Percentiles rank a stretch among this genome's conserved stretches.
Evolutionary conservation across 2,113 vertebrate species (phyloP).

Genomic region (Bothrops jararaca): DNA sequence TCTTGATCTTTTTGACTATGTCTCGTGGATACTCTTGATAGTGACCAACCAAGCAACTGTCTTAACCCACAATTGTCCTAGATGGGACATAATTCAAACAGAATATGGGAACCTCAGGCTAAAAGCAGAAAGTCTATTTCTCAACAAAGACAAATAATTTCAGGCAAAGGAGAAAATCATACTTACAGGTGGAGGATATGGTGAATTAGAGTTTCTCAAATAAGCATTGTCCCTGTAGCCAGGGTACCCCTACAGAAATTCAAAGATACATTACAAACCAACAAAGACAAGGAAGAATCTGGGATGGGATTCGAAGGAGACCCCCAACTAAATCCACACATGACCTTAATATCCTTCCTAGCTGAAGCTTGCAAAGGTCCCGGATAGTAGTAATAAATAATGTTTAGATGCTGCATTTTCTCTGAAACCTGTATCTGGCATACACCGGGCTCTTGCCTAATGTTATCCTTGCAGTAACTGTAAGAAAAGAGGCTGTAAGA

Average conservation of each 20-base stretch:
- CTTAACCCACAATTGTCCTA: not conserved
- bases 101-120: not conserved
- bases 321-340: not conserved
- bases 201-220: not conserved
- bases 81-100: not conserved
- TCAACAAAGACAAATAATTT: not conserved
- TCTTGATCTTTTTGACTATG: too few species aligned
- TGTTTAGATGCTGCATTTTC: too few species aligned
- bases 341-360: too few species aligned
- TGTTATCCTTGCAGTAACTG: too few species aligned
- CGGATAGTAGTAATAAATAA: too few species aligned
- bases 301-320: too few species aligned
- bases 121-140: not conserved
- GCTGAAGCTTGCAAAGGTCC: too few species aligned
- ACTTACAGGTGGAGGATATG: not conserved
- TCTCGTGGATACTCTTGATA: not conserved
- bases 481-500: too few species aligned
- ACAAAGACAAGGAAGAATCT: too few species aligned
- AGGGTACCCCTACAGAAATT: not conserved
- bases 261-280: not conserved
- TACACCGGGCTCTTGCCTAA: too few species aligned
- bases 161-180: not conserved
- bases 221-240: too few species aligned
- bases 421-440: too few species aligned
- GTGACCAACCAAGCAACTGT: not conserved